Evolutionary conservation across 2,888 invertebrate genomes (phyloP).

Genomic region (Drepana falcataria): DNA sequence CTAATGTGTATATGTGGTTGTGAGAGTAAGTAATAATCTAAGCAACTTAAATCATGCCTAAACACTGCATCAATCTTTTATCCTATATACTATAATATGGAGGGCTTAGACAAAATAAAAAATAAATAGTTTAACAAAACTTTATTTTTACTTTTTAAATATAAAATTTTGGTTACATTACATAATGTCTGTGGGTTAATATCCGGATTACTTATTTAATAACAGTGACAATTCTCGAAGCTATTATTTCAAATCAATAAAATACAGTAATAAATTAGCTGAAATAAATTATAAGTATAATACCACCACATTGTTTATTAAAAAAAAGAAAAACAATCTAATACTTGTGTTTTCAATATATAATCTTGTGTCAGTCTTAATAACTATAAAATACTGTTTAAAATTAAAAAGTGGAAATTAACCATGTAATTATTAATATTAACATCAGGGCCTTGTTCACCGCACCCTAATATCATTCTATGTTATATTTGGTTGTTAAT

Average conservation of each 20-base stretch:
- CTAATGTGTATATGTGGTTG: too few relatives aligned
- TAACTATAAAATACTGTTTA: constrained; percentile 71
- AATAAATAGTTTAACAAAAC: constrained; percentile 51
- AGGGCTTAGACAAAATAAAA: too few relatives aligned
- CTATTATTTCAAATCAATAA: constrained; percentile 39
- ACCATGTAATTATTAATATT: constrained; percentile 9
- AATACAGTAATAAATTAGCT: constrained; percentile 46
- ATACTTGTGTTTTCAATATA: constrained; percentile 69
- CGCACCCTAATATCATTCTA: neutral
- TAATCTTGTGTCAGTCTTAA: constrained; percentile 73
- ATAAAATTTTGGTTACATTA: constrained; percentile 68
- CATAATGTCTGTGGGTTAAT: constrained; percentile 62
- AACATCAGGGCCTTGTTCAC: constrained; percentile 9
- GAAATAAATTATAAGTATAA: constrained; percentile 50
- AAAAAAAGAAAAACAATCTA: constrained; percentile 54
- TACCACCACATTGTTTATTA: constrained; percentile 56
- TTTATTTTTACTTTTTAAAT: constrained; percentile 64
- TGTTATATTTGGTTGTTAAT: constrained; percentile 3
- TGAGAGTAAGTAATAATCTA: too few relatives aligned
- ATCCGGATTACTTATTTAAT: constrained; percentile 46
- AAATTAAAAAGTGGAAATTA: constrained; percentile 46
- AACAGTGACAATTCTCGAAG: constrained; percentile 48
- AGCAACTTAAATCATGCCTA: too few relatives aligned
- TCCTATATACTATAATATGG: too few relatives aligned
- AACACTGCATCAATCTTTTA: too few relatives aligned